phyloP scores from a whole-genome alignment of 1,140 invertebrate species.

The Drosophila pachea region DNA sequence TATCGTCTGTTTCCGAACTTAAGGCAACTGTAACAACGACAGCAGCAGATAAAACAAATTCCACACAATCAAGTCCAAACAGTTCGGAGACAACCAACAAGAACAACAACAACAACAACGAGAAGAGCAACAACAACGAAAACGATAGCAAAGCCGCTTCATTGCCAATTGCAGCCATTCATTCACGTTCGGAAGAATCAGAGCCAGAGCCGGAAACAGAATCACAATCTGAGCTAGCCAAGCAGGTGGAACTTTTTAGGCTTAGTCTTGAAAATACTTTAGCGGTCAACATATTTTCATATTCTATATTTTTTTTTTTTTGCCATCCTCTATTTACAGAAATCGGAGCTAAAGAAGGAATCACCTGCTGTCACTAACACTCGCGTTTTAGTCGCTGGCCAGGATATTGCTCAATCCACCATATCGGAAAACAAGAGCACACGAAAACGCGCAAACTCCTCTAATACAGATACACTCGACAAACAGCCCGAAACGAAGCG shows the following conservation, averaged over 20 bases:
- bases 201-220: slow-evolving; percentile 24
- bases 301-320: slow-evolving; percentile 28
- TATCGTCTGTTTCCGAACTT: slow-evolving; percentile 22
- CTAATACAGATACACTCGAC: background rate
- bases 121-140: slow-evolving; percentile 10
- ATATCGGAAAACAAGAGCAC: background rate
- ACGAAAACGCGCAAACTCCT: slow-evolving; percentile 7
- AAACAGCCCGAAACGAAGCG: background rate
- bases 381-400: background rate
- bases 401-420: slow-evolving; percentile 3
- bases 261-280: slow-evolving; percentile 8
- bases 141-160: slow-evolving; percentile 7
- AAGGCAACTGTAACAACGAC: slow-evolving; percentile 9
- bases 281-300: slow-evolving; percentile 25
- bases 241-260: slow-evolving; percentile 48
- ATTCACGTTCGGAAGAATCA: slow-evolving; percentile 10
- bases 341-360: no score
- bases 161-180: background rate
- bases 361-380: background rate
- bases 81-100: slow-evolving; percentile 10
- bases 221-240: slow-evolving; percentile 26
- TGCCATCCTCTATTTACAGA: slow-evolving; percentile 1
- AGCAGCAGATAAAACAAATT: slow-evolving; percentile 23
- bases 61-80: slow-evolving; percentile 21
- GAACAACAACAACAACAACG: slow-evolving; percentile 15